phyloP scores from a whole-genome alignment of 2,888 invertebrate genomes.

The Xestia xanthographa region DNA sequence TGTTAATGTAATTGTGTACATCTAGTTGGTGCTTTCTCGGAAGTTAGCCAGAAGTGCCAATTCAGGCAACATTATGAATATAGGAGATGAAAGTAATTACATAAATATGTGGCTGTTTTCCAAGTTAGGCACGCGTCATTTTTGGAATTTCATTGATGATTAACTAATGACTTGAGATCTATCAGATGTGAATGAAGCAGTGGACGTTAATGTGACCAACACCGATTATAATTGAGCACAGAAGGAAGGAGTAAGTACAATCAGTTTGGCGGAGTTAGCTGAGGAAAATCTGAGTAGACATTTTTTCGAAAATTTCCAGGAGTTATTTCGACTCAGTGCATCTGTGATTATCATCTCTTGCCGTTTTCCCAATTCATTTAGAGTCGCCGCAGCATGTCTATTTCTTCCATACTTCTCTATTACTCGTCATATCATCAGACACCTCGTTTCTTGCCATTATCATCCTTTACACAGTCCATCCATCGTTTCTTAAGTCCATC shows the following conservation, averaged over 20 bases:
- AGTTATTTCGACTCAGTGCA: too few species aligned
- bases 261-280: too few species aligned
- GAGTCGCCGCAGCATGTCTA: too few species aligned
- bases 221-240: neutral
- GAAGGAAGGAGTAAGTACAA: neutral
- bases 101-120: slow-evolving; percentile 43
- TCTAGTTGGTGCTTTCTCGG: slow-evolving; percentile 32
- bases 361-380: too few species aligned
- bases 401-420: too few species aligned
- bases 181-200: neutral
- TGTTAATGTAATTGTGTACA: slow-evolving; percentile 39
- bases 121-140: slow-evolving; percentile 22
- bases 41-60: slow-evolving; percentile 17
- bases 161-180: slow-evolving; percentile 5
- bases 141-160: slow-evolving; percentile 42
- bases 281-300: too few species aligned
- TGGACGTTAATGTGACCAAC: neutral
- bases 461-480: too few species aligned
- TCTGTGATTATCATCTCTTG: too few species aligned
- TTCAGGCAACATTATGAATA: slow-evolving; percentile 12
- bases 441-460: too few species aligned
- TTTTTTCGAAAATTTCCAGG: too few species aligned
- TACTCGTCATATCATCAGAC: too few species aligned
- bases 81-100: slow-evolving; percentile 3
- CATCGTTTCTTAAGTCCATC: neutral